These are phyloP conservation scores for Gastrophryne carolinensis DNA, from an alignment of 2,797 vertebrate genomes.

Conservation along the genomic window DNA sequence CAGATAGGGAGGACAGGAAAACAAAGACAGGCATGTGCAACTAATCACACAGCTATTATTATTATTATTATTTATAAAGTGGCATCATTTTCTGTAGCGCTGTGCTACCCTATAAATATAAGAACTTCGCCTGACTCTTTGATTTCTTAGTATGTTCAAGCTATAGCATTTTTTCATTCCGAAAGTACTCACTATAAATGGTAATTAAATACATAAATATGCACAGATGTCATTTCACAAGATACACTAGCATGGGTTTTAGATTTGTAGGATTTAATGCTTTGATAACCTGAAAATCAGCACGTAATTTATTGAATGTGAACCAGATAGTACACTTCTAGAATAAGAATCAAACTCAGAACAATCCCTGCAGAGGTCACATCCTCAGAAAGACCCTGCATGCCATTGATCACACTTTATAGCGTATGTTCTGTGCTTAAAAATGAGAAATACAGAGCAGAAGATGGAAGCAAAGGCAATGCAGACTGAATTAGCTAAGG, in stretches of 20 bases:
- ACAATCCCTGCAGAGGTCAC: constrained; percentile 7
- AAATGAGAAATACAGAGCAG: not conserved
- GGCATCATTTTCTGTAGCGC: no score
- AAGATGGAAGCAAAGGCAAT: not conserved
- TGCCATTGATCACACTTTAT: not conserved
- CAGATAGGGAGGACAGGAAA: not conserved
- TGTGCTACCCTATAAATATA: no score
- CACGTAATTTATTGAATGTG: not conserved
- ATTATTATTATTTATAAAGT: no score
- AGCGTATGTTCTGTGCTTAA: not conserved
- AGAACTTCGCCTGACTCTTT: not conserved
- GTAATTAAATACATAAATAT: not conserved
- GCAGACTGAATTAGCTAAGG: constrained; percentile 39
- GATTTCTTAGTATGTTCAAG: not conserved
- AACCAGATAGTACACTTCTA: not conserved
- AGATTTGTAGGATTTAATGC: not conserved
- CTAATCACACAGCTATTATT: not conserved
- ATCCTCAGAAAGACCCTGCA: not conserved
- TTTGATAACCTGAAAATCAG: not conserved
- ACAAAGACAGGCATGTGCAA: not conserved
- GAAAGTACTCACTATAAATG: not conserved
- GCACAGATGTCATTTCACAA: not conserved
- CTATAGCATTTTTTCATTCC: not conserved
- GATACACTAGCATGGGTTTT: not conserved
- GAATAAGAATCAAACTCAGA: not conserved